Evolutionary conservation across 2,888 invertebrate genomes (phyloP), one percentile per base, ranked within the genome.

Genomic region (Antitype chi): DNA sequence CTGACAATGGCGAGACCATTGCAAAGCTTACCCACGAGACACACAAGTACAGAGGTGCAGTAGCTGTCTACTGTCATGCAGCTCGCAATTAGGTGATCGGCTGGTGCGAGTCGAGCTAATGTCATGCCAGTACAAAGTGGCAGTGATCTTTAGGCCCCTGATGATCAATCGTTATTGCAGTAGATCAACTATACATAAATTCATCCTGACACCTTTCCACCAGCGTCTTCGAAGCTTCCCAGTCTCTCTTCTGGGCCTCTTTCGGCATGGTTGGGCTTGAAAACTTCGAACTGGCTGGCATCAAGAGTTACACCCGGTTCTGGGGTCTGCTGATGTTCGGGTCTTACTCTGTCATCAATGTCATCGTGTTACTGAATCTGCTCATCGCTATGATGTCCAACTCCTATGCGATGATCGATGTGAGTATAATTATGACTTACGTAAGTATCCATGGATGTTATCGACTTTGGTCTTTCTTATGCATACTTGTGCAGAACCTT

Each of bases 341-440:
- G 6, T 98, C 98, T 0, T 99, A 99, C 96, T 98, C 98, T 85
- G 99, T 98, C 85, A 99, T 99, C 96, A 99, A 99, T 92, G 98
- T 99, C 86, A 99, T 99, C 91, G 99, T 99, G 23, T 96, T 99
- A 60, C 96, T 99, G 88, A 99, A 99, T 94, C 98, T 99, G 80
- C 98, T 99, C 85, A 99, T 99, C 91, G 99, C 99, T 88, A 99
- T 99, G 99, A 99, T 99, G 99, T 99, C 99, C 90, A 99, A 99
- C 96, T 99, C 99, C 2, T 99, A 99, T 92, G 98, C 99, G 68
- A 98, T 98, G 95, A 99, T 99, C 91, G 98, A 98, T 92, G 99
- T 99, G 95, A 97, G 98, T 95, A 85, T 47, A 20, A 38, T 23
- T 70, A 38, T 38, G 2, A 11, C 0, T 25, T 25, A 17, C 3